Conservation (phyloP, 2,797 vertebrate genomes). For the Poeciliopsis presidionis region DNA sequence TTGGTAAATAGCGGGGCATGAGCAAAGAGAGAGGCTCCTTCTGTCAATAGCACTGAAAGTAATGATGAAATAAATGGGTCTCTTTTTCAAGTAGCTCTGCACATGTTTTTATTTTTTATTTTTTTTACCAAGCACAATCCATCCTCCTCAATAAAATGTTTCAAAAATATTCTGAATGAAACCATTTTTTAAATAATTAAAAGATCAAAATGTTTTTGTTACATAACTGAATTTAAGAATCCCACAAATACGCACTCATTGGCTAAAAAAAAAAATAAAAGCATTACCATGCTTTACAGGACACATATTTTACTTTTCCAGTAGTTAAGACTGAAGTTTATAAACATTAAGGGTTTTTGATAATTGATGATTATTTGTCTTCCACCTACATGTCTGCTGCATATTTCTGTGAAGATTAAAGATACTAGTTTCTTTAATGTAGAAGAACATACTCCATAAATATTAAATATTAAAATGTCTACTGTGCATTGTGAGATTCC, state of each 20-base stretch:
- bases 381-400: too few relatives aligned
- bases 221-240: neutral
- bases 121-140: neutral
- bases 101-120: constrained; percentile 8
- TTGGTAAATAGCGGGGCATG: constrained; percentile 56
- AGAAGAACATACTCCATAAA: too few relatives aligned
- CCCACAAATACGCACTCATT: neutral
- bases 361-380: neutral
- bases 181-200: too few relatives aligned
- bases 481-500: neutral
- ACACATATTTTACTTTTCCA: neutral
- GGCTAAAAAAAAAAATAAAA: too few relatives aligned
- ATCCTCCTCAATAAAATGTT: constrained; percentile 6
- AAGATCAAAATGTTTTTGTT: neutral
- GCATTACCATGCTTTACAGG: neutral
- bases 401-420: neutral
- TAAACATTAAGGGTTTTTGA: neutral
- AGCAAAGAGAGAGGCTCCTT: constrained; percentile 51
- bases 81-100: constrained; percentile 28
- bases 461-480: neutral
- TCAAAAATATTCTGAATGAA: neutral
- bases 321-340: neutral
- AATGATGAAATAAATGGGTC: constrained; percentile 28
- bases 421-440: too few relatives aligned
- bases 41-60: constrained; percentile 34